Conservation (phyloP, 2,797 vertebrate species). For the Melopsittacus undulatus region DNA sequence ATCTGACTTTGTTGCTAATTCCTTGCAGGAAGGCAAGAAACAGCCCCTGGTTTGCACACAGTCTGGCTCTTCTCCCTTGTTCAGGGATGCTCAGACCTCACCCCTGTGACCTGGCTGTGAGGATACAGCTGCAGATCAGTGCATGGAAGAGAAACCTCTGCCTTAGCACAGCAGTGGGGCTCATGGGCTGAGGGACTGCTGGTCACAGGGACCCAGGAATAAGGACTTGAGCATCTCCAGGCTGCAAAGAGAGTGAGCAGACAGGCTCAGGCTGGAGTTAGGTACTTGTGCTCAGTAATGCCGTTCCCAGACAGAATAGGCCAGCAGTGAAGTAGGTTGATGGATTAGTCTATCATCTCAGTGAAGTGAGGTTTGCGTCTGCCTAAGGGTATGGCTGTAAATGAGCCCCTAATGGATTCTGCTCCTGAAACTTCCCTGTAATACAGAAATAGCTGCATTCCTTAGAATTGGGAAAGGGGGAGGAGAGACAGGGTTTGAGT, state of each 20-base stretch:
- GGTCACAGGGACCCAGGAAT: neutral
- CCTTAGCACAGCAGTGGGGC: neutral
- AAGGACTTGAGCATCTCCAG: neutral
- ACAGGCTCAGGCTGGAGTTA: neutral
- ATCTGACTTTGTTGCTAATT: neutral
- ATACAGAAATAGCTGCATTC: slow-evolving; percentile 50
- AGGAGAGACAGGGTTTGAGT: neutral
- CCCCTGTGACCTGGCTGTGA: neutral
- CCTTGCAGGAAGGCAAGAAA: neutral
- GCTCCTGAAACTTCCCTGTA: slow-evolving; percentile 45
- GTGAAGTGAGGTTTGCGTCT: neutral
- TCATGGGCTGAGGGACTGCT: fast-evolving
- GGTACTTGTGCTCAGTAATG: neutral
- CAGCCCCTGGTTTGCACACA: neutral
- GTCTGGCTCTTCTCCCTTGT: neutral
- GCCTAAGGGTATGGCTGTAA: slow-evolving; percentile 57
- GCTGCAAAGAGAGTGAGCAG: neutral
- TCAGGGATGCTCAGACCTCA: neutral
- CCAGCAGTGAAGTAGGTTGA: slow-evolving; percentile 34
- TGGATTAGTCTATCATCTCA: slow-evolving; percentile 61
- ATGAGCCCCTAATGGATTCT: slow-evolving; percentile 67
- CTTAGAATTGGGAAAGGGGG: neutral
- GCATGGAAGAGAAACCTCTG: neutral
- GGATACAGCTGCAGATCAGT: neutral
- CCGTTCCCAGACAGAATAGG: neutral